Evolutionary conservation across 2,888 invertebrate species (phyloP).

Genomic region (Lasioglossum pauxillum): DNA sequence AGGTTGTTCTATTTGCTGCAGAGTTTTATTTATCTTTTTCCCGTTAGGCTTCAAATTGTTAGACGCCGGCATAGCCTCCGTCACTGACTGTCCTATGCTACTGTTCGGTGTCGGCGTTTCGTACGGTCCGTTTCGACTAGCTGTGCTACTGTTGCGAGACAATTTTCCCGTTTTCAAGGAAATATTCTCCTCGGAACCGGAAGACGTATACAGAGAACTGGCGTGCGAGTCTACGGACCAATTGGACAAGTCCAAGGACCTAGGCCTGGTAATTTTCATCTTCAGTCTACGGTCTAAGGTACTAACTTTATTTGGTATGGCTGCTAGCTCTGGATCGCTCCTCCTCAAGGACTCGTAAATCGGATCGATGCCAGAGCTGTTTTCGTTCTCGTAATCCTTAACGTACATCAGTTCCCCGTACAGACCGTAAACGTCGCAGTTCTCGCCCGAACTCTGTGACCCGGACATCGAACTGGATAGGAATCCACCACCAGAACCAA

Average conservation of each 20-base stretch:
- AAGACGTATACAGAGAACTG: constrained; percentile 92
- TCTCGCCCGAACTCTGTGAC: constrained; percentile 87
- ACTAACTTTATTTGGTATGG: constrained; percentile 92
- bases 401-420: constrained; percentile 96
- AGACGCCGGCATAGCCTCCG: constrained; percentile 65
- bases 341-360: constrained; percentile 91
- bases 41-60: constrained; percentile 71
- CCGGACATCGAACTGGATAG: constrained; percentile 86
- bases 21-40: constrained; percentile 79
- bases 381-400: constrained; percentile 93
- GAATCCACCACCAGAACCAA: constrained; percentile 87
- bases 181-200: constrained; percentile 94
- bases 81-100: constrained; percentile 79
- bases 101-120: constrained; percentile 71
- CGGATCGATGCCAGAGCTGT: constrained; percentile 89
- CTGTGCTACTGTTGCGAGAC: constrained; percentile 91
- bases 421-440: constrained; percentile 94
- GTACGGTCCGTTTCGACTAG: constrained; percentile 87
- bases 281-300: constrained; percentile 92
- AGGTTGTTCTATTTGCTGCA: constrained; percentile 85
- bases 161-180: constrained; percentile 88
- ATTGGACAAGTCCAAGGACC: constrained; percentile 93
- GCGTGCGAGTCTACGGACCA: constrained; percentile 95
- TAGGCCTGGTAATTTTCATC: constrained; percentile 93
- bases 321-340: constrained; percentile 93